phyloP scores from a whole-genome alignment of 2,797 vertebrate genomes.

The Allobates femoralis region DNA sequence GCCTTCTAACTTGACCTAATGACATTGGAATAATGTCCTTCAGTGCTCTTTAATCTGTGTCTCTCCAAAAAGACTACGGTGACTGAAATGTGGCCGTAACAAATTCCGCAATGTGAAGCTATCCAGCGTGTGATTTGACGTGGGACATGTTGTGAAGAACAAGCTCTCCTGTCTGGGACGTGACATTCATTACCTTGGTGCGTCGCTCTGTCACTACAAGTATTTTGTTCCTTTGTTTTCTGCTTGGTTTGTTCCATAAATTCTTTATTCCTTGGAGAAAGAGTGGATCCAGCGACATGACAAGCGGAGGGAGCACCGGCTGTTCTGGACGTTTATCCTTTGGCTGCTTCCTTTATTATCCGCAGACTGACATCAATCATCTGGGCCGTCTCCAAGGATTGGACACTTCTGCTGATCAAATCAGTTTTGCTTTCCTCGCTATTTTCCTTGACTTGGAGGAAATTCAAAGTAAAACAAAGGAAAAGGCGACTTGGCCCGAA shows the following conservation, averaged over 20 bases:
- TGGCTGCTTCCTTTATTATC: conserved; percentile 28
- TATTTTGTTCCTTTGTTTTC: conserved; percentile 29
- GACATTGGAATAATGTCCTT: too few species aligned
- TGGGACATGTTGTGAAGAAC: not conserved
- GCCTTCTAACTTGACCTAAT: too few species aligned
- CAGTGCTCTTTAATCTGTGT: too few species aligned
- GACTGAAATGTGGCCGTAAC: too few species aligned
- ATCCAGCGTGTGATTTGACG: not conserved
- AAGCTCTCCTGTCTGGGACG: not conserved
- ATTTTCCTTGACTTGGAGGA: conserved; percentile 4
- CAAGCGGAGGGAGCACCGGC: conserved; percentile 16
- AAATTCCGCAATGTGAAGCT: not conserved
- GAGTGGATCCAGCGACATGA: conserved; percentile 14
- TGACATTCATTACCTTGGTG: conserved; percentile 21
- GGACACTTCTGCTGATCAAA: conserved; percentile 22
- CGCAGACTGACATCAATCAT: conserved; percentile 42
- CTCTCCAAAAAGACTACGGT: too few species aligned
- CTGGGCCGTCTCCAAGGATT: conserved; percentile 1
- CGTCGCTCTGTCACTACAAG: not conserved
- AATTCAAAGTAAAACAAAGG: conserved; percentile 33
- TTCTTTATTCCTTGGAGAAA: conserved; percentile 27
- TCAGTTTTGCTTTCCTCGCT: conserved; percentile 24
- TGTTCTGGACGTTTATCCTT: conserved; percentile 40
- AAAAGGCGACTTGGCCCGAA: not conserved
- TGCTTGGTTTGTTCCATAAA: conserved; percentile 31